Conservation (phyloP, 2,888 invertebrate species). For the Coronaproctus castanopsis region DNA sequence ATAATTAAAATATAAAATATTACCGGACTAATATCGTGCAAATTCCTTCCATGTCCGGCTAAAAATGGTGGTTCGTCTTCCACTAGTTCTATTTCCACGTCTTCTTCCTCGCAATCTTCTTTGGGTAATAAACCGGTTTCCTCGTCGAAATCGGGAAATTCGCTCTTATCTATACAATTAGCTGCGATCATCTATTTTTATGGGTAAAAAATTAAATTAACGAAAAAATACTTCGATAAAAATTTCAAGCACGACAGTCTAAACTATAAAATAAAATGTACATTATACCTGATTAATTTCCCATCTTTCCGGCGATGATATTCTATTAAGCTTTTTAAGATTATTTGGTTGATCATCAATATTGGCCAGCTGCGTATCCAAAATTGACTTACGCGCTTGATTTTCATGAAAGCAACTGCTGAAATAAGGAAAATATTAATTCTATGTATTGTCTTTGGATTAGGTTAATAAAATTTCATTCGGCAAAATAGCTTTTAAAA, state of each 20-base stretch:
- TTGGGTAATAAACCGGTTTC: constrained; percentile 82
- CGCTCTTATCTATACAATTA: constrained; percentile 74
- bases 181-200: constrained; percentile 71
- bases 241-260: neutral
- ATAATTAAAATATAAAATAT: neutral
- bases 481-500: no score
- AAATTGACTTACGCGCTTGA: neutral
- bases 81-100: constrained; percentile 91
- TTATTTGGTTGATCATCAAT: constrained; percentile 54
- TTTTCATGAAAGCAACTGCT: neutral
- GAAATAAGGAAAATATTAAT: constrained; percentile 31
- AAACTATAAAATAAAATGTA: neutral
- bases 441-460: no score
- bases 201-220: no score
- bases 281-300: constrained; percentile 66
- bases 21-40: constrained; percentile 83
- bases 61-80: constrained; percentile 98
- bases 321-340: constrained; percentile 65
- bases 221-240: no score
- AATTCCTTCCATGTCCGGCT: constrained; percentile 72
- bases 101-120: constrained; percentile 86
- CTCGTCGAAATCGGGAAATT: constrained; percentile 92
- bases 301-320: constrained; percentile 94
- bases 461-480: no score
- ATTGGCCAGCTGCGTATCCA: neutral